Evolutionary conservation across 2,113 vertebrate species (phyloP), one percentile per base, ranked within the genome.

Genomic region (Balaeniceps rex): DNA sequence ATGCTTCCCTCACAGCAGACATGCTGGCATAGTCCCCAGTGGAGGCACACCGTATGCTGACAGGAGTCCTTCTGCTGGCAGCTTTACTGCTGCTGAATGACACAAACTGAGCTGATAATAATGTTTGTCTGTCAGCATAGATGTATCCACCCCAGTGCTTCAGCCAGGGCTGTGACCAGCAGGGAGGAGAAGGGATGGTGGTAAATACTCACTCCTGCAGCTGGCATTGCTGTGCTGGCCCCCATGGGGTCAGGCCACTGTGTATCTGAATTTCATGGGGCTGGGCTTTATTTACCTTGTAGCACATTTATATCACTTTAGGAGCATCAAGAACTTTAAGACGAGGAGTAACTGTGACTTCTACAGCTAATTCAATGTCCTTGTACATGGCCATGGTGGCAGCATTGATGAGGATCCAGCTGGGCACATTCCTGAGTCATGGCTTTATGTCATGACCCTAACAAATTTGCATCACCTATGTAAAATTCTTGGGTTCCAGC

Each of bases 241-340:
- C 14, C 14, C 0, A 0, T 44, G 25, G 16, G 11, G 8, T 40
- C 64, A 77, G 51, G 21, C 12, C 51, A 74, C 34, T 4, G 5
- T 23, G 46, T 40, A 19, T 26, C 14, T 75, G 57, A 84, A 83
- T 63, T 77, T 61, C 42, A 26, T 9, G 49, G 9, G 7, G 22
- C 36, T 58, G 40, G 18, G 38, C 46, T 81, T 91, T 60, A 55
- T 89, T 78, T 78, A 71, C 33, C 9, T 17, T 44, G 8, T 49
- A 38, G 44, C 36, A 61, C 28, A n/a, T 63, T 77, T 65, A 19
- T 42, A 46, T 57, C 15, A 29, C 9, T 26, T 46, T 49, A 22
- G 11, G 31, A 91, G 8, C 46, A 79, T 13, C 47, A 83, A 7
- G 24, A 77, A 17, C 13, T 88, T 70, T 65, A 93, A 65, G 83